Base-by-base conservation (phyloP, 2,888 invertebrate species). In the Lymantria dispar region DNA sequence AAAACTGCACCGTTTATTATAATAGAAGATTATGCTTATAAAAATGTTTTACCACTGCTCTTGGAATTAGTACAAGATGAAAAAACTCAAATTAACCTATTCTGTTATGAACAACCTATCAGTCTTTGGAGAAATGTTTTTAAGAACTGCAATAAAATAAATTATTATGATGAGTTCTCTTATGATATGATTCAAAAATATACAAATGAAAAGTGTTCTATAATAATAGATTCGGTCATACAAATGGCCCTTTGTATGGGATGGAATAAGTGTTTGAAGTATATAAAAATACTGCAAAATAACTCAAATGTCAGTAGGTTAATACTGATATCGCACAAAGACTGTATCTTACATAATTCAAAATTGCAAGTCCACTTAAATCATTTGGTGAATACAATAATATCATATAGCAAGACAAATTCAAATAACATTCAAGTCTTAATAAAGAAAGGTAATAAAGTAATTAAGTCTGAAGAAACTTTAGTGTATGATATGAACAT, bases 391-490 rank as follows among this genome's bases (percentile, higher is more conserved):
- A 80, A 72, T 87, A 77, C 84, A 68, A 68, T 83, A 59, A 56
- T 90, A 62, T 70, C 83, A 47, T 84, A 74, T 73, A 72, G 82
- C 64, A 43, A 62, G 48, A 54, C 67, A 60, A 63, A 79, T 60
- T 50, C 68, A 7, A 58, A 62, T 36, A 83, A 79, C 70, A 60
- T 88, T 31, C 64, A 59, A 47, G 80, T 92, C 38, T 82, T 78
- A 15, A 82, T 90, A 50, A 93, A 92, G 69, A 92, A 92, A 68
- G 85, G 87, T 9, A 92, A 92, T n/a, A 93, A 93, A 80, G 71
- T 93, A 29, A 71, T 89, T 1, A 87, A 80, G 62, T 85, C 84
- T 67, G 87, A 90, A 58, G 88, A 91, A 70, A 68, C 69, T 9
- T 50, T 90, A 50, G 66, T 79, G 38, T 80, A 76, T 72, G 75